Evolutionary conservation across 2,888 invertebrate species (phyloP).

Genomic region (Notodonta ziczac): DNA sequence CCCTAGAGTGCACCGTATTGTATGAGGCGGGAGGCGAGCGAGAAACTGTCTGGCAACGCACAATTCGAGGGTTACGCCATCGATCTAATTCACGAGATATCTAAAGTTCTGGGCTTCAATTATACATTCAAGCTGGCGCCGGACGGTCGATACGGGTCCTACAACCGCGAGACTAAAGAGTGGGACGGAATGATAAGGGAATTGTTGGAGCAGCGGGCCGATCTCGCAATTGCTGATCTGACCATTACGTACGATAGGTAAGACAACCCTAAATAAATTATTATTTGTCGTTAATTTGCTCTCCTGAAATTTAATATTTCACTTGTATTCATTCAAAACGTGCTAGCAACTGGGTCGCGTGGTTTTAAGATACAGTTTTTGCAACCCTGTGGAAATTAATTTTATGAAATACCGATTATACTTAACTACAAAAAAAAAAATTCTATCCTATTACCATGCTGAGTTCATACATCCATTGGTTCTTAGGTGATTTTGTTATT

Average conservation of each 20-base stretch:
- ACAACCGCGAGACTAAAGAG: conserved; percentile 92
- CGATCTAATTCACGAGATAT: conserved; percentile 96
- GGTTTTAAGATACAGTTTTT: too few species aligned
- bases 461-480: too few species aligned
- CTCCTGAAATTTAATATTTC: too few species aligned
- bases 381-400: neutral
- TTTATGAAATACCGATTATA: neutral
- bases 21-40: conserved; percentile 95
- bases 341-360: too few species aligned
- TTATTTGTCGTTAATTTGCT: too few species aligned
- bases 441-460: too few species aligned
- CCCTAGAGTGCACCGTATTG: conserved; percentile 97
- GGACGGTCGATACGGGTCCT: conserved; percentile 93
- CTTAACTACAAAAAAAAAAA: too few species aligned
- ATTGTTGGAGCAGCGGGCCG: conserved; percentile 94
- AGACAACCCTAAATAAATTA: conserved; percentile 13
- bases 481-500: too few species aligned
- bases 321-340: too few species aligned
- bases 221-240: conserved; percentile 97
- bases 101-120: conserved; percentile 93
- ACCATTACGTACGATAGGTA: conserved; percentile 99
- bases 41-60: conserved; percentile 93
- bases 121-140: conserved; percentile 94
- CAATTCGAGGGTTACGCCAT: conserved; percentile 98
- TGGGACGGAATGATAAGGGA: conserved; percentile 97